Evolutionary conservation across 2,113 vertebrate species (phyloP).

Genomic region (Rhadina sibilatrix): DNA sequence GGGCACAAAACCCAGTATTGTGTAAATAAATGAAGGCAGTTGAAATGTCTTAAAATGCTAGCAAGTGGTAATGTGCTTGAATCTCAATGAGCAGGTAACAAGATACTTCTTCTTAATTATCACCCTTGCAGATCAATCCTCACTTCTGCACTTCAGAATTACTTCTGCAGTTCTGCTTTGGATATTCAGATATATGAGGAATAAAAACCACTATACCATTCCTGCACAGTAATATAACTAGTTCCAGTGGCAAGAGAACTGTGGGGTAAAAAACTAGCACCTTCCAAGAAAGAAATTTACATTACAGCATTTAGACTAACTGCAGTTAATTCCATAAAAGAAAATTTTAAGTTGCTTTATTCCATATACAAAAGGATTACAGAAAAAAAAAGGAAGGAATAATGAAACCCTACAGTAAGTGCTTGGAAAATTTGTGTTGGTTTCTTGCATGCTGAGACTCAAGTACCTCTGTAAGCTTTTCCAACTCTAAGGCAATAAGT

Average conservation of each 20-base stretch:
- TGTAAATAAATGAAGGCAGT: neutral
- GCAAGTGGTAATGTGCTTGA: neutral
- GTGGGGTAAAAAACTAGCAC: neutral
- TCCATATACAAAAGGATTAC: neutral
- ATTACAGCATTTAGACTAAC: neutral
- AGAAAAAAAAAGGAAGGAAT: neutral
- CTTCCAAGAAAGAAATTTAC: neutral
- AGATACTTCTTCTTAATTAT: neutral
- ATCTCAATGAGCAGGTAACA: neutral
- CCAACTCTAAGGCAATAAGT: neutral
- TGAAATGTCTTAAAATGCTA: neutral
- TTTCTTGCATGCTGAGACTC: neutral
- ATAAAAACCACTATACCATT: neutral
- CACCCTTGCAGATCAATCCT: neutral
- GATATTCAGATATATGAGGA: neutral
- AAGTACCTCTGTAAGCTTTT: neutral
- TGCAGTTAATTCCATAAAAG: neutral
- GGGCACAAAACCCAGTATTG: neutral
- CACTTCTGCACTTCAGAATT: neutral
- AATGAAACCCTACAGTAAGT: neutral
- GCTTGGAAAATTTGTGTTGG: neutral
- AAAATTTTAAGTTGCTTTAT: neutral
- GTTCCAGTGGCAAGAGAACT: neutral
- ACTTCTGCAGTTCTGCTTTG: neutral
- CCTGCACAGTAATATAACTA: neutral